Evolutionary conservation across 2,888 invertebrate genomes (phyloP), one percentile per base, ranked within the genome.

Genomic region (Eupithecia centaureata): DNA sequence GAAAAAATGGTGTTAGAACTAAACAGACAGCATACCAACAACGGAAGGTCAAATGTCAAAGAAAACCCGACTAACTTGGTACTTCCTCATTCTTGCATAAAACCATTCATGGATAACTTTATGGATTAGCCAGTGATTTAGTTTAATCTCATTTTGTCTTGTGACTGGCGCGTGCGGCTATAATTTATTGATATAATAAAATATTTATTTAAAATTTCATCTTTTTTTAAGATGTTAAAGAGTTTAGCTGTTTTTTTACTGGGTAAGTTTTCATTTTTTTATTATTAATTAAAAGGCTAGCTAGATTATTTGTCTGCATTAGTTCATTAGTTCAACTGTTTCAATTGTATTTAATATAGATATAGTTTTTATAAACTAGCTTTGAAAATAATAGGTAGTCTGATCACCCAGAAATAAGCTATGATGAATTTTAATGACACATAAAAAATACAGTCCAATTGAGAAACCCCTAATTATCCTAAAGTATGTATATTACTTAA

Each of bases 91-190:
- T 69, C 22, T 25, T 52, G 75, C 78, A 83, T 83, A 74, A 73
- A 7, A 47, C 70, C 68, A 54, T 83, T 82, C 82, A 18, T 67
- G 80, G 82, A 82, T 86, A 80, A 79, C 85, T 84, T 88, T 87
- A 87, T 85, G 84, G 85, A 84, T 86, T 81, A 83, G 68, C 71
- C 65, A 77, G 74, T 77, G 77, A 78, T 80, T 82, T 83, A 84
- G 85, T 86, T 73, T 73, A 86, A 85, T 84, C 79, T 80, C 77
- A 73, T 69, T 68, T 73, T 68, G 76, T 75, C 75, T 78, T 78
- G 71, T 79, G 80, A 82, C 77, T 80, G 79, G 84, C 77, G 76
- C 63, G 38, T 70, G 77, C 70, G 73, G 1, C 22, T 57, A 32
- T 79, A 74, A 76, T 75, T 74, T 78, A 74, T 69, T 76, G 66